A percentile compares a stretch with the other conserved stretches of the same genome.
phyloP scores from a whole-genome alignment of 1,140 invertebrate genomes.

The Lordiphosa mommai region DNA sequence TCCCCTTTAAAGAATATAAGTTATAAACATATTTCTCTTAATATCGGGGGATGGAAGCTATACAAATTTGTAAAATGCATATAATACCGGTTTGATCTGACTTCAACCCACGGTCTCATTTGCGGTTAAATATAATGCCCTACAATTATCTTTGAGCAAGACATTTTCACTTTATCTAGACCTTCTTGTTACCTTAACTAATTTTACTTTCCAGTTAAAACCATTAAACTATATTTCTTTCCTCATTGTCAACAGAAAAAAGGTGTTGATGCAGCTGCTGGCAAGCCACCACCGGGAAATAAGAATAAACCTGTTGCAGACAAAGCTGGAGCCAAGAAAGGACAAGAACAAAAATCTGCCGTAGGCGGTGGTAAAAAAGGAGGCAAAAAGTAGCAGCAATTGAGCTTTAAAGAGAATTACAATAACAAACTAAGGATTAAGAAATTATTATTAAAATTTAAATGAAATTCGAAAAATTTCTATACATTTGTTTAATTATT shows the following conservation, averaged over 20 bases:
- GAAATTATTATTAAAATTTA: slow-evolving; percentile 27
- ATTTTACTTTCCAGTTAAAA: slow-evolving; percentile 30
- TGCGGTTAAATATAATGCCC: too few species aligned
- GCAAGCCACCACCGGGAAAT: slow-evolving; percentile 38
- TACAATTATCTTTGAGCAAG: too few species aligned
- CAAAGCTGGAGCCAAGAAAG: slow-evolving; percentile 69
- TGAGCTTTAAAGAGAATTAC: slow-evolving; percentile 42
- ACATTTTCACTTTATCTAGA: too few species aligned
- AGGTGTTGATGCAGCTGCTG: slow-evolving; percentile 32
- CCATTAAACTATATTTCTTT: slow-evolving; percentile 30
- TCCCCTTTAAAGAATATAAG: too few species aligned
- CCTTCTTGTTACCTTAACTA: slow-evolving; percentile 8
- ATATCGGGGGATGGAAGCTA: too few species aligned
- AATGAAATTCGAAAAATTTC: slow-evolving; percentile 33
- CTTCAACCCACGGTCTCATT: too few species aligned
- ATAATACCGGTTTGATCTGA: too few species aligned
- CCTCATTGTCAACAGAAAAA: slow-evolving; percentile 64
- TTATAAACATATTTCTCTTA: too few species aligned
- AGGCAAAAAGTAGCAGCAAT: slow-evolving; percentile 64
- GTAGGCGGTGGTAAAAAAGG: slow-evolving; percentile 60
- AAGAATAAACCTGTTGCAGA: slow-evolving; percentile 63
- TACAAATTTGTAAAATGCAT: too few species aligned
- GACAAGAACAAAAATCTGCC: slow-evolving; percentile 61
- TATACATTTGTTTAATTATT: slow-evolving; percentile 18
- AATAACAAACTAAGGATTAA: slow-evolving; percentile 28